Percentiles rank a stretch among this genome's conserved stretches.
Evolutionary conservation across 2,113 vertebrate species (phyloP).

Genomic region (Abramis brama): DNA sequence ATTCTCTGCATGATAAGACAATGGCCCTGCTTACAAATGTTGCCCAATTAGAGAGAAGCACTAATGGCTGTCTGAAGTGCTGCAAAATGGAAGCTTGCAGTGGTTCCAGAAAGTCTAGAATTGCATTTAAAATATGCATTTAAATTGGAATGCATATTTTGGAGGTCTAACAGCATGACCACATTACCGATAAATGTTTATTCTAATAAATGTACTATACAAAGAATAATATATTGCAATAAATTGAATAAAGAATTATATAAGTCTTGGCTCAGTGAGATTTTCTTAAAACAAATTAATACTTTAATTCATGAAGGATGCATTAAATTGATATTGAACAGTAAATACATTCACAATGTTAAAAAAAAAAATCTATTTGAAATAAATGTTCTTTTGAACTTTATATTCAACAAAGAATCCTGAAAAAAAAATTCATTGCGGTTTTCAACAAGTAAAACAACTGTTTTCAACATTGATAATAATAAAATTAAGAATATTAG

Average conservation of each 20-base stretch:
- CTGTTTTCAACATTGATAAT: not conserved
- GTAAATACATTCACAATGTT: too few relatives aligned
- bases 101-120: constrained; percentile 22
- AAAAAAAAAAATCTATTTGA: too few relatives aligned
- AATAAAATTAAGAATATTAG: not conserved
- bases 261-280: too few relatives aligned
- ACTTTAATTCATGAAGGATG: too few relatives aligned
- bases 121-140: not conserved
- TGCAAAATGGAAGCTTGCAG: constrained; percentile 15
- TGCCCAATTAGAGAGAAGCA: not conserved
- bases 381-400: too few relatives aligned
- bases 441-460: too few relatives aligned
- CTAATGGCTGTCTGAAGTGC: not conserved
- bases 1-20: not conserved
- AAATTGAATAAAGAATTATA: not conserved
- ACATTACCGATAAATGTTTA: not conserved
- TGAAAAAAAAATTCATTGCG: too few relatives aligned
- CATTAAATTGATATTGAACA: too few relatives aligned
- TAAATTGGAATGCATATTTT: not conserved
- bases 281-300: too few relatives aligned
- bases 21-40: not conserved
- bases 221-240: not conserved
- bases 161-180: not conserved
- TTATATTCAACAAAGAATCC: too few relatives aligned
- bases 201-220: not conserved